A percentile compares a stretch with the other conserved stretches of the same genome.
Evolutionary conservation across 2,797 vertebrate genomes (phyloP).

Genomic region (Bucorvus abyssinicus): DNA sequence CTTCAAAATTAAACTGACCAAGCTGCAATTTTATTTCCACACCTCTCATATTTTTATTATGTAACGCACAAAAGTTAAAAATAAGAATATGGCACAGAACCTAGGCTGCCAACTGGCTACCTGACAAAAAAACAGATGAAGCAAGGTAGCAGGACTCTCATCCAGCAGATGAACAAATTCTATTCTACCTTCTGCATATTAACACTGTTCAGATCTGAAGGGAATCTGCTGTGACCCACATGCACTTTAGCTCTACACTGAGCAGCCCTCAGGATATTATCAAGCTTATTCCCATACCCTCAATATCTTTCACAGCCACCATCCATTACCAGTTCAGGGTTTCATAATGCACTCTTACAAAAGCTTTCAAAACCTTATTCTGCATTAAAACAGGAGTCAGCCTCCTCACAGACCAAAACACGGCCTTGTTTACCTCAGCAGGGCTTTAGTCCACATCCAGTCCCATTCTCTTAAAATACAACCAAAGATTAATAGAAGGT

Average conservation of each 20-base stretch:
- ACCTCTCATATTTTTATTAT: neutral
- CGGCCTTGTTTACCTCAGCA: neutral
- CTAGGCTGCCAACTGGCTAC: neutral
- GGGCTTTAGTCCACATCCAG: neutral
- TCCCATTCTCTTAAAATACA: neutral
- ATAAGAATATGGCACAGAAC: neutral
- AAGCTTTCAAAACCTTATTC: neutral
- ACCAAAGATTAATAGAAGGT: neutral
- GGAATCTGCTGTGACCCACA: neutral
- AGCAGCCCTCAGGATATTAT: neutral
- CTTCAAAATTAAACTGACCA: neutral
- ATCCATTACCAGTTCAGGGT: neutral
- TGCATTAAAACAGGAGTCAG: neutral
- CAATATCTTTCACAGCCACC: neutral
- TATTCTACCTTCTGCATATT: neutral
- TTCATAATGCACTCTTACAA: neutral
- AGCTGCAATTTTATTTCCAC: neutral
- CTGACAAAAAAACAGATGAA: constrained; percentile 1
- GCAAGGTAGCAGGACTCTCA: neutral
- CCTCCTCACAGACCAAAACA: neutral
- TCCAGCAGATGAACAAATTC: neutral
- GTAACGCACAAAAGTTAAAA: neutral
- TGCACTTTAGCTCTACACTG: neutral
- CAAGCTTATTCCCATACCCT: neutral
- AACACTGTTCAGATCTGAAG: neutral